Evolutionary conservation across 2,113 vertebrate species (phyloP).

Genomic region (Platysternon megacephalum): DNA sequence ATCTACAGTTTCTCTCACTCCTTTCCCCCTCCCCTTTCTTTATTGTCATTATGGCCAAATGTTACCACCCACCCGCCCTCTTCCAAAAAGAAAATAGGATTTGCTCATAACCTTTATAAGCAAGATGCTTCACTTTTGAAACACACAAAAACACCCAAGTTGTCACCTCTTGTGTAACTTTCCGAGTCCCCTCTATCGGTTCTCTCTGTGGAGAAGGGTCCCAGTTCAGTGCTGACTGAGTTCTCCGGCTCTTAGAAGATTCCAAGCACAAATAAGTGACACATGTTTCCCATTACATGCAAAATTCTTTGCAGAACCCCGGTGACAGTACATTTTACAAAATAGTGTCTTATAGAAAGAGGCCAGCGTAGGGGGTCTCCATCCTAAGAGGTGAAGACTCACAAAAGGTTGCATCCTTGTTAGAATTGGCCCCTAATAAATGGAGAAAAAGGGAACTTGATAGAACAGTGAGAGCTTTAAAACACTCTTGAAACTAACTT

Average conservation of each 20-base stretch:
- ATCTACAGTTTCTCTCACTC: not conserved
- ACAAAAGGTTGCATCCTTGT: not conserved
- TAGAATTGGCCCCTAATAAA: not conserved
- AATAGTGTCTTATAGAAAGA: constrained; percentile 19
- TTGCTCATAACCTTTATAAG: not conserved
- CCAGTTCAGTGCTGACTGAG: constrained; percentile 38
- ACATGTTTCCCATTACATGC: constrained; percentile 64
- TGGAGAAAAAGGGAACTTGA: not conserved
- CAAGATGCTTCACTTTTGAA: not conserved
- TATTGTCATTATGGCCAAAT: not conserved
- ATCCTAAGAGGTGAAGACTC: not conserved
- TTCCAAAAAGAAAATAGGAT: not conserved
- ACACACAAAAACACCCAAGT: constrained; percentile 13
- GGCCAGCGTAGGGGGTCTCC: not conserved
- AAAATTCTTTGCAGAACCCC: constrained; percentile 31
- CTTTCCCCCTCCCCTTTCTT: not conserved
- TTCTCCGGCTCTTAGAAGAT: constrained; percentile 22
- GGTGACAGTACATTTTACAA: constrained; percentile 61
- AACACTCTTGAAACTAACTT: not conserved
- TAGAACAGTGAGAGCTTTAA: not conserved
- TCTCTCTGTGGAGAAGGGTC: constrained; percentile 7
- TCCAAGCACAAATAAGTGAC: constrained; percentile 45
- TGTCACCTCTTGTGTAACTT: not conserved
- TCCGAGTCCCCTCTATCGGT: not conserved
- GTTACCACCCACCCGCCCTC: not conserved